Conservation (phyloP, 1,140 invertebrate genomes). For the Argopecten irradians region DNA sequence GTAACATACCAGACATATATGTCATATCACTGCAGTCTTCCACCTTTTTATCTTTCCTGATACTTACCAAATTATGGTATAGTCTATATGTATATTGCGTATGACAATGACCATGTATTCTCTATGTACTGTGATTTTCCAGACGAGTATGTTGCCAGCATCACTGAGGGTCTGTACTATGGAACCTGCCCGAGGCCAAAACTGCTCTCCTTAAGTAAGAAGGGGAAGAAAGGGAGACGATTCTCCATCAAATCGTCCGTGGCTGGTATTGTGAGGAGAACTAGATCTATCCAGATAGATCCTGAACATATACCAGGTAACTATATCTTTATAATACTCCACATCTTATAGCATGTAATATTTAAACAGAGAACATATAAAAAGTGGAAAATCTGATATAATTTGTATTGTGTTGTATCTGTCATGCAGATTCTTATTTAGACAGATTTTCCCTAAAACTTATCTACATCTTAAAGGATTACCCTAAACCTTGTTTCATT, state of each 20-base stretch:
- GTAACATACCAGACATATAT: too few species aligned
- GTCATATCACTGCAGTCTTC: too few species aligned
- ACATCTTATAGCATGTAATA: neutral
- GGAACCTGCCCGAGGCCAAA: constrained; percentile 55
- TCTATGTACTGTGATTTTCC: constrained; percentile 41
- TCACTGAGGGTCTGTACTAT: constrained; percentile 58
- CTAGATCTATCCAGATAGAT: constrained; percentile 71
- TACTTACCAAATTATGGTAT: too few species aligned
- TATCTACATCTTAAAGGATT: too few species aligned
- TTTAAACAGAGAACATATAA: neutral
- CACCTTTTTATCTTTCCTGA: too few species aligned
- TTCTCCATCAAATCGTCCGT: constrained; percentile 51
- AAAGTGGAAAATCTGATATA: neutral
- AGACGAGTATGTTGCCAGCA: constrained; percentile 42
- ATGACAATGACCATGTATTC: too few species aligned
- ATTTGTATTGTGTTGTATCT: neutral
- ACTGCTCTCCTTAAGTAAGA: constrained; percentile 49
- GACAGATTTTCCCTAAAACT: too few species aligned
- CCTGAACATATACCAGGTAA: constrained; percentile 67
- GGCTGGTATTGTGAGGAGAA: constrained; percentile 67
- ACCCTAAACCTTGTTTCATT: too few species aligned
- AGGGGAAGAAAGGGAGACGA: constrained; percentile 43
- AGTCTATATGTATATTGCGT: too few species aligned
- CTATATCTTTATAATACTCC: neutral
- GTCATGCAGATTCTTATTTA: too few species aligned